Evolutionary conservation across 1,140 invertebrate species (phyloP).

Genomic region (Coboldia fuscipes): DNA sequence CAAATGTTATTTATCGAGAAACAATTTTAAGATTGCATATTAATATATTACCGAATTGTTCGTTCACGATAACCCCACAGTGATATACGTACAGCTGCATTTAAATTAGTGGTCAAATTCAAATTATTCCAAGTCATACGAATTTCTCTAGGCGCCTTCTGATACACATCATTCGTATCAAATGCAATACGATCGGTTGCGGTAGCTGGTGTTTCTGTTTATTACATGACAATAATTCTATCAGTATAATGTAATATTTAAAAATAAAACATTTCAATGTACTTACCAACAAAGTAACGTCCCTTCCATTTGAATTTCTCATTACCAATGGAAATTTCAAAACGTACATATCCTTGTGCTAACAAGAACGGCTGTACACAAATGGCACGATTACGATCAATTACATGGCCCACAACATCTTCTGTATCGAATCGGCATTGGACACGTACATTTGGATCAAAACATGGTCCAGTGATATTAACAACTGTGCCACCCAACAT

Average conservation of each 20-base stretch:
- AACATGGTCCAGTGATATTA: constrained; percentile 88
- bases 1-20: background rate
- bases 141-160: constrained; percentile 45
- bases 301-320: constrained; percentile 78
- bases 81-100: constrained; percentile 53
- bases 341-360: constrained; percentile 75
- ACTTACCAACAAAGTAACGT: constrained; percentile 72
- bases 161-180: constrained; percentile 42
- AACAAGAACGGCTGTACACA: constrained; percentile 76
- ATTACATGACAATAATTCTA: constrained; percentile 4
- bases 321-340: constrained; percentile 67
- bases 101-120: constrained; percentile 63
- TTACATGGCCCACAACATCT: constrained; percentile 45
- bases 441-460: constrained; percentile 45
- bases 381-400: constrained; percentile 61
- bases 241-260: background rate
- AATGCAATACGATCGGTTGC: constrained; percentile 71
- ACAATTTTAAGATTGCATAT: background rate
- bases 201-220: constrained; percentile 60
- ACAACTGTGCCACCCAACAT: constrained; percentile 89
- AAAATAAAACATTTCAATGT: background rate
- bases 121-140: constrained; percentile 59
- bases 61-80: constrained; percentile 73
- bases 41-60: constrained; percentile 29
- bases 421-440: constrained; percentile 63